phyloP scores from a whole-genome alignment of 1,140 invertebrate genomes.

The Helicorthomorpha holstii region DNA sequence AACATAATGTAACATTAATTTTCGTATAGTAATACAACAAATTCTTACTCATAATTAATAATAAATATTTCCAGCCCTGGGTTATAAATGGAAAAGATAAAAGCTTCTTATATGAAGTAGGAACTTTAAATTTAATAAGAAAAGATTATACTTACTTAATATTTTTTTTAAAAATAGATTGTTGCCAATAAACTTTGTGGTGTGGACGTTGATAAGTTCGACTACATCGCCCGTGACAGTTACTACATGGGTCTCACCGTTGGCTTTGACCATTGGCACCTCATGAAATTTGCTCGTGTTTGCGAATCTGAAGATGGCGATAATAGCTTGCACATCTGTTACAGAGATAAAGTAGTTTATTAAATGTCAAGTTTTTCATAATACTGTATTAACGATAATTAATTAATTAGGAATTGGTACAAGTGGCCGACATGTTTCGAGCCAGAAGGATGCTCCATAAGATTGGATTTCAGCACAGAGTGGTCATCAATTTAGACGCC shows the following conservation, averaged over 20 bases:
- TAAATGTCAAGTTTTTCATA: neutral
- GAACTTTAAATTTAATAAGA: neutral
- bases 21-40: neutral
- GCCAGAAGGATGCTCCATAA: neutral
- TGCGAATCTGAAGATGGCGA: slow-evolving; percentile 9
- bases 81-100: neutral
- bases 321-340: neutral
- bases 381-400: neutral
- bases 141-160: neutral
- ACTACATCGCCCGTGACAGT: slow-evolving; percentile 45
- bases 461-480: neutral
- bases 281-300: slow-evolving; percentile 26
- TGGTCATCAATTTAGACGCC: neutral
- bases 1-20: neutral
- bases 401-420: neutral
- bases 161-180: slow-evolving; percentile 28
- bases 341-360: neutral
- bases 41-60: neutral
- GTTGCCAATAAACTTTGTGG: slow-evolving; percentile 41
- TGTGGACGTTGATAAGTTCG: slow-evolving; percentile 54
- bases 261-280: slow-evolving; percentile 29
- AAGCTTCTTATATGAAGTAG: slow-evolving; percentile 2
- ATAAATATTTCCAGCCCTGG: neutral
- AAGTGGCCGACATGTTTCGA: neutral
- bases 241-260: slow-evolving; percentile 29